Evolutionary conservation across 2,888 invertebrate genomes (phyloP).

Genomic region (Campoplex nolae): DNA sequence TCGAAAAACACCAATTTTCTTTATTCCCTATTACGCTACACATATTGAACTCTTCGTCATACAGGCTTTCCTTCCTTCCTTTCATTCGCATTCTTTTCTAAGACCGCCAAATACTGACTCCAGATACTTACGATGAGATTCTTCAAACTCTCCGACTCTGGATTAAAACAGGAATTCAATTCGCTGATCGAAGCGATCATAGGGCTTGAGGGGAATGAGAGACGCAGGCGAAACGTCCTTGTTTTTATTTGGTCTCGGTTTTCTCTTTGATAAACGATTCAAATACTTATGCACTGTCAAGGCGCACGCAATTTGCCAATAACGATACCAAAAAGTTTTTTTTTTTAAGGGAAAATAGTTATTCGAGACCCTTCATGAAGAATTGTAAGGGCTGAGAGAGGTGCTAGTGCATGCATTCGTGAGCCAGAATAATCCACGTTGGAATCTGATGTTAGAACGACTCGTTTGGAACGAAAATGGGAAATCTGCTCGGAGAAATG

Average conservation of each 20-base stretch:
- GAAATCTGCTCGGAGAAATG: conserved; percentile 7
- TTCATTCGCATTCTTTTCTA: conserved; percentile 30
- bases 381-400: background rate
- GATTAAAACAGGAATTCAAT: conserved; percentile 72
- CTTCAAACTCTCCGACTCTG: conserved; percentile 47
- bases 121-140: conserved; percentile 10
- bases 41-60: background rate
- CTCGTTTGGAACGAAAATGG: background rate
- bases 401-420: background rate
- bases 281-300: conserved; percentile 28
- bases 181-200: conserved; percentile 49
- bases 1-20: conserved; percentile 22
- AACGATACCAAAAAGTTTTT: background rate
- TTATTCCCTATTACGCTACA: background rate
- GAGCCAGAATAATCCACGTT: background rate
- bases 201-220: conserved; percentile 12
- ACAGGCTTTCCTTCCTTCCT: background rate
- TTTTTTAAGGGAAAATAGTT: background rate
- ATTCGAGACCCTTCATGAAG: background rate
- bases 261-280: conserved; percentile 54
- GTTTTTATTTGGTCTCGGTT: conserved; percentile 43
- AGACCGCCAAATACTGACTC: conserved; percentile 29
- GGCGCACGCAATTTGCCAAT: background rate
- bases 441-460: background rate
- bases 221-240: conserved; percentile 30